A percentile compares a stretch with the other conserved stretches of the same genome.
phyloP scores from a whole-genome alignment of 2,113 vertebrate genomes.

The Tachuris rubrigastra region DNA sequence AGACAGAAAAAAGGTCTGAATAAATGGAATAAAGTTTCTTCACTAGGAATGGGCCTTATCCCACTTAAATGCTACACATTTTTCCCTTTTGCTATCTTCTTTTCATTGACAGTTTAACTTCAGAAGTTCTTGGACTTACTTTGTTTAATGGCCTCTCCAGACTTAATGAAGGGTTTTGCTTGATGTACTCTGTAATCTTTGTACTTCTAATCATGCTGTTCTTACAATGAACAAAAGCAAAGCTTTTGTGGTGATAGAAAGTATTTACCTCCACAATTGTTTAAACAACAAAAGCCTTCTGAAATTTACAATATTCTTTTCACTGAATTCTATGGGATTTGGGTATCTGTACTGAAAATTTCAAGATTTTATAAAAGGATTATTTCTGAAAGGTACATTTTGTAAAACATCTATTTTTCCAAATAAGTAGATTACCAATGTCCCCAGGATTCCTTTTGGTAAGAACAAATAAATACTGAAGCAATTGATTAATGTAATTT shows the following conservation, averaged over 20 bases:
- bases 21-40: background rate
- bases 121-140: background rate
- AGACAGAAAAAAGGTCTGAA: background rate
- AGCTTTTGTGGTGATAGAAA: background rate
- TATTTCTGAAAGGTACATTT: constrained; percentile 12
- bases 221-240: background rate
- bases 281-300: background rate
- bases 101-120: background rate
- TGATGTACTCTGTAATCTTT: background rate
- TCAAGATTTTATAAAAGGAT: background rate
- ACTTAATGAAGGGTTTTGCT: background rate
- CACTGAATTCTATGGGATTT: background rate
- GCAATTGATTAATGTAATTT: background rate
- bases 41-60: background rate
- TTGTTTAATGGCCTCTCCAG: background rate
- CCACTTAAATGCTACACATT: background rate
- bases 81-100: background rate
- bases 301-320: background rate
- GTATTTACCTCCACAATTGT: background rate
- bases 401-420: background rate
- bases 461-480: background rate
- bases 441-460: background rate
- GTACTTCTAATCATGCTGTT: background rate
- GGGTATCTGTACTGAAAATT: background rate
- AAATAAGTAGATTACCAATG: background rate